A percentile compares a stretch with the other conserved stretches of the same genome.
Conservation (phyloP, 2,113 vertebrate species). For the Nycticorax nycticorax region DNA sequence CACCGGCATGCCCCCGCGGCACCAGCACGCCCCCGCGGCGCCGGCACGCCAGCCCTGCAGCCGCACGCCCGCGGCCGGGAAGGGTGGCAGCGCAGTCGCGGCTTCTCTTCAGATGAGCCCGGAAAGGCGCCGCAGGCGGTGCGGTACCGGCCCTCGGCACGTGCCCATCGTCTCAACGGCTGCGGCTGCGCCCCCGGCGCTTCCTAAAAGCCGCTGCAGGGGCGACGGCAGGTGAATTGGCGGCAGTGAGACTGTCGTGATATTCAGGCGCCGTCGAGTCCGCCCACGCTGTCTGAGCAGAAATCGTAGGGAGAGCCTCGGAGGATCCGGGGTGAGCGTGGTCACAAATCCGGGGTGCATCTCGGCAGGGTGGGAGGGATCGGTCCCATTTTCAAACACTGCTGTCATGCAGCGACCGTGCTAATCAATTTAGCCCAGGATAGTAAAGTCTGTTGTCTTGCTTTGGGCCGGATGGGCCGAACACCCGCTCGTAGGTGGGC, state of each 20-base stretch:
- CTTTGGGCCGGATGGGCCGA: background rate
- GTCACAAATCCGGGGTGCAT: background rate
- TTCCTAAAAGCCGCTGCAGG: background rate
- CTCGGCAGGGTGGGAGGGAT: background rate
- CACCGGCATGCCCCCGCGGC: rapidly evolving
- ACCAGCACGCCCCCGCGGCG: rapidly evolving
- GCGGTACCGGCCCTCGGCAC: background rate
- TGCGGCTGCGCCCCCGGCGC: background rate
- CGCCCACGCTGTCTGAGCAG: background rate
- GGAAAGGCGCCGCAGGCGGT: background rate
- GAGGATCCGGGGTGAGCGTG: background rate
- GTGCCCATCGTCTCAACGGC: rapidly evolving
- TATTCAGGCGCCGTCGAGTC: background rate
- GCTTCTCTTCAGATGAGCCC: background rate
- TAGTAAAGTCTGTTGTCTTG: background rate
- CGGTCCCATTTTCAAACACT: background rate
- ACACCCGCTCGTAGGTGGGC: background rate
- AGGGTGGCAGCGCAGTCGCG: background rate
- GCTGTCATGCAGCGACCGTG: background rate
- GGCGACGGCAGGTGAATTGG: background rate
- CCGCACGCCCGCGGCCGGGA: rapidly evolving
- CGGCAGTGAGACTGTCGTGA: background rate
- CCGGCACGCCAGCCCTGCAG: background rate
- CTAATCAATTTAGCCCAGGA: background rate
- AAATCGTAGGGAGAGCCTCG: background rate